Evolutionary conservation across 2,888 invertebrate species (phyloP).

Genomic region (Mythimna albipuncta): DNA sequence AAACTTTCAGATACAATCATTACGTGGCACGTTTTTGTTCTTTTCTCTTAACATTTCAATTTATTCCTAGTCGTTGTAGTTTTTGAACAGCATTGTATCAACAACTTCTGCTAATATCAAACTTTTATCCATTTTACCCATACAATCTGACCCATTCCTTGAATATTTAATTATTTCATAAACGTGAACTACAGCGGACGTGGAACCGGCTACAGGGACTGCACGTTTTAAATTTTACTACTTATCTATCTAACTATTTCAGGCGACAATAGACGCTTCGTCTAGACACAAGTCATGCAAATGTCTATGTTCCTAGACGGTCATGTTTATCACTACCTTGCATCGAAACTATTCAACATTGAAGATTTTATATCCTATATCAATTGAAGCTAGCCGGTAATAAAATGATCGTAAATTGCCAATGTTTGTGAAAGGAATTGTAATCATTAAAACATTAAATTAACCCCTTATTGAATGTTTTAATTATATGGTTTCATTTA

Average conservation of each 20-base stretch:
- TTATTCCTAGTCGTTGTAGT: neutral
- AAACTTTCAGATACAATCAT: neutral
- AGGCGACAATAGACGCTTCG: conserved; percentile 28
- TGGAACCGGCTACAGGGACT: conserved; percentile 3
- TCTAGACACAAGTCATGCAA: conserved; percentile 30
- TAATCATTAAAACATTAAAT: neutral
- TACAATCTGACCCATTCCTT: conserved; percentile 5
- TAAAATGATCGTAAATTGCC: conserved; percentile 39
- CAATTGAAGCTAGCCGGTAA: conserved; percentile 27
- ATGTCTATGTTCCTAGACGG: conserved; percentile 21
- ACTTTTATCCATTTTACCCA: neutral
- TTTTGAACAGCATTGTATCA: neutral
- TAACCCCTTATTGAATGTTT: neutral
- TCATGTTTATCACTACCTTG: conserved; percentile 17
- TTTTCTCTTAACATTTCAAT: neutral
- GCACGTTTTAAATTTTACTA: conserved; percentile 15
- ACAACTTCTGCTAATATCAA: neutral
- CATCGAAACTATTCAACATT: conserved; percentile 27
- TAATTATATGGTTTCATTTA: neutral
- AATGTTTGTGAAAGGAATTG: conserved; percentile 14
- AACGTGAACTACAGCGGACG: neutral
- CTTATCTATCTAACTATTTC: conserved; percentile 16
- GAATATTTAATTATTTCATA: conserved; percentile 14
- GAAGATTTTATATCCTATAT: conserved; percentile 29
- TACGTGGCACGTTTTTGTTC: neutral